Conservation (phyloP, 2,797 vertebrate species). For the Hydrolagus colliei region DNA sequence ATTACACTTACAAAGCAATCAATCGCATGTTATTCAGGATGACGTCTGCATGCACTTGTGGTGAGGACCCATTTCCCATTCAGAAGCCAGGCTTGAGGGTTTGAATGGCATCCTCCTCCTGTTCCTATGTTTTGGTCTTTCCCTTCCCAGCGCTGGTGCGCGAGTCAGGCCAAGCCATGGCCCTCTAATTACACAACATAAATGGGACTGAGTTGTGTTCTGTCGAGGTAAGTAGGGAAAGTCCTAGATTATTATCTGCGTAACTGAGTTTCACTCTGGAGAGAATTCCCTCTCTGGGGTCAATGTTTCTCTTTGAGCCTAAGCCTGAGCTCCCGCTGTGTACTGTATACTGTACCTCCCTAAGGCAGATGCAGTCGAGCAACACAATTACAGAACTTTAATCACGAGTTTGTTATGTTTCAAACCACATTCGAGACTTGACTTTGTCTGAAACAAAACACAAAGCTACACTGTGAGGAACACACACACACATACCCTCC, state of each 20-base stretch:
- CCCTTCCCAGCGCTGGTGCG: too few species aligned
- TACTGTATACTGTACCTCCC: not conserved
- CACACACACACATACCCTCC: not conserved
- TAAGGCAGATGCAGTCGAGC: not conserved
- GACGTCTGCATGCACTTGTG: too few species aligned
- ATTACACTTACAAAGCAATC: too few species aligned
- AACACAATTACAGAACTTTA: not conserved
- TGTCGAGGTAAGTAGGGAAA: not conserved
- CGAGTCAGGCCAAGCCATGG: not conserved
- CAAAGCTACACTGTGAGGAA: not conserved
- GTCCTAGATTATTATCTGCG: not conserved
- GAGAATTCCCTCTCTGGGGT: not conserved
- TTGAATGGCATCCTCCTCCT: too few species aligned
- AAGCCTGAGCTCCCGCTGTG: not conserved
- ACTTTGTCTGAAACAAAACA: not conserved
- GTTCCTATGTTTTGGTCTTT: too few species aligned
- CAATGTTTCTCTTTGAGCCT: not conserved
- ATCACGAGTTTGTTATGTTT: not conserved
- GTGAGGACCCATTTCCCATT: too few species aligned
- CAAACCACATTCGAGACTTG: not conserved
- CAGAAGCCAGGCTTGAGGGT: too few species aligned
- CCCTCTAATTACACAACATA: not conserved
- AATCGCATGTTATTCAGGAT: too few species aligned
- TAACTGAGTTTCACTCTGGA: not conserved
- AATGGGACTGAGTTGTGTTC: not conserved